These are phyloP conservation scores for Pteruthius melanotis DNA, from an alignment of 2,113 vertebrate genomes.

Conservation along the genomic window DNA sequence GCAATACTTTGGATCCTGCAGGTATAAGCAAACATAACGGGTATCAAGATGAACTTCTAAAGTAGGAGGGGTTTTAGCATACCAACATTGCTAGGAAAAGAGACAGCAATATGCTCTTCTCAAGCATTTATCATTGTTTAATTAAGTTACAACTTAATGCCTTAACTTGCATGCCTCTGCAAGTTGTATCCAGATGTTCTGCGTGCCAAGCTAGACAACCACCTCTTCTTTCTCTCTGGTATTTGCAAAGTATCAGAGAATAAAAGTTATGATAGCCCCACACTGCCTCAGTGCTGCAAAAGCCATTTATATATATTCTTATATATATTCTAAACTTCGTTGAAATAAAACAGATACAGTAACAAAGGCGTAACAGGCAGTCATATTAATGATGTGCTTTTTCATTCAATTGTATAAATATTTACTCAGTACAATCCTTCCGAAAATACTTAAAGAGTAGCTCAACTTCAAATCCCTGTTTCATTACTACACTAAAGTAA, in stretches of 20 bases:
- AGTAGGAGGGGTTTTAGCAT: background rate
- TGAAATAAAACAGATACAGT: conserved; percentile 10
- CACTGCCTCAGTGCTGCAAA: background rate
- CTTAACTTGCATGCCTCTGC: background rate
- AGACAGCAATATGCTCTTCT: background rate
- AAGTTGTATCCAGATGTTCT: background rate
- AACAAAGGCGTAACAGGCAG: background rate
- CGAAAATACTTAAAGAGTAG: background rate
- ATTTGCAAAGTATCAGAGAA: background rate
- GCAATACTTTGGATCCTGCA: background rate
- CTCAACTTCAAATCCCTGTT: background rate
- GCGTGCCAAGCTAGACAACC: background rate
- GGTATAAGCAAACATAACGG: background rate
- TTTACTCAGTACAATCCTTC: conserved; percentile 11
- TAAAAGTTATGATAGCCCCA: background rate
- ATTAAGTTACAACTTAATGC: background rate
- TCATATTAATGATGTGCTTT: background rate
- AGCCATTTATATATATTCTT: background rate
- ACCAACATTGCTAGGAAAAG: background rate
- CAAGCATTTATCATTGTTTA: background rate
- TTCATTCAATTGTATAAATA: conserved; percentile 27
- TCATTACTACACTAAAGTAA: background rate
- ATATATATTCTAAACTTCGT: background rate
- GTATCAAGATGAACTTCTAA: background rate
- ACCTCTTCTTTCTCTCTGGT: background rate